Conservation (phyloP, 2,113 vertebrate genomes). For the Oryctolagus cuniculus region DNA sequence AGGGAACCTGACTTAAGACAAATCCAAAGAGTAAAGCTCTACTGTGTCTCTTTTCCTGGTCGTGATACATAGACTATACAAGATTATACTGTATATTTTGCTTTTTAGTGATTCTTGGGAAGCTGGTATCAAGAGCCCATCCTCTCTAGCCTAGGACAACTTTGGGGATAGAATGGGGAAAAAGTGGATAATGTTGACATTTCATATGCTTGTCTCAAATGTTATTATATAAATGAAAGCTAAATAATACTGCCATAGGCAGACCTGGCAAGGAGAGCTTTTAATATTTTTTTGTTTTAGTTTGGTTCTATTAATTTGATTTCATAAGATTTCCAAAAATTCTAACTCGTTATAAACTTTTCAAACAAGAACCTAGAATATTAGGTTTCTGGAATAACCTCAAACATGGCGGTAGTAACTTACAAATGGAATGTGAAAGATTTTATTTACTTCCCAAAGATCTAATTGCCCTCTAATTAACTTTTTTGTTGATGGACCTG, state of each 20-base stretch:
- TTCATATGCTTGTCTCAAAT: not conserved
- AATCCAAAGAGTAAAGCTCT: not conserved
- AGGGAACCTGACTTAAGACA: not conserved
- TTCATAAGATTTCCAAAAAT: slow-evolving; percentile 24
- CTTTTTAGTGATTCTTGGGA: not conserved
- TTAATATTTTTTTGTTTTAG: not conserved
- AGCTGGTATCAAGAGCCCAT: not conserved
- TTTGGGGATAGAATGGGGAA: not conserved
- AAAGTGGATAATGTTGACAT: not conserved
- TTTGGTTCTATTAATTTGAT: slow-evolving; percentile 21
- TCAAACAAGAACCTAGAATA: slow-evolving; percentile 19
- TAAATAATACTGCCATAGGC: not conserved
- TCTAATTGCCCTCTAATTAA: not conserved
- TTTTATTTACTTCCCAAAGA: not conserved
- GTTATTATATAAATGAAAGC: not conserved
- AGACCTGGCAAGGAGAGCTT: not conserved
- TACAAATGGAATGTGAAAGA: not conserved
- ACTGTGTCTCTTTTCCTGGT: not conserved
- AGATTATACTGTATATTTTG: not conserved
- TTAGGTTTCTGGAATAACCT: not conserved
- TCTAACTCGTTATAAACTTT: slow-evolving; percentile 15
- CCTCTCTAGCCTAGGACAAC: not conserved
- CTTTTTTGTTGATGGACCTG: not conserved
- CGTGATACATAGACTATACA: not conserved
- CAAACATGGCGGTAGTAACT: not conserved